Base-by-base conservation (phyloP, 2,888 invertebrate genomes). In the Branchipolynoe longqiensis region DNA sequence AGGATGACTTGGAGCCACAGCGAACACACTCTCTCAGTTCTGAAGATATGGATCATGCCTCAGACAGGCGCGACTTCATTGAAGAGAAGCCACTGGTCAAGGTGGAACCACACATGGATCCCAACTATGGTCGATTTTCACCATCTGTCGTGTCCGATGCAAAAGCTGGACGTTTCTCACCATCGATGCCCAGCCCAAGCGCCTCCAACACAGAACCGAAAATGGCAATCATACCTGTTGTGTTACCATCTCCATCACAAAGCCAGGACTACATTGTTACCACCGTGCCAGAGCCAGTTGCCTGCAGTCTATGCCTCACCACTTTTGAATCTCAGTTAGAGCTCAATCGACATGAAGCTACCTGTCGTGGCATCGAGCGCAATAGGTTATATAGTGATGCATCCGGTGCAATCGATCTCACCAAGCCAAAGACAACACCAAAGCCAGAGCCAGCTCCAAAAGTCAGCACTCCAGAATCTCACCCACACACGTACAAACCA, bases 391-490 rank as follows among this genome's bases (percentile, higher is more conserved):
- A 74, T n/a, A 74, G 74, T 25, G 74, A 74, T 40, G 22, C 41
- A 3, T 74, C 28, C n/a, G 74, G 74, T 22, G 74, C 74, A n/a
- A 74, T 74, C 6, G 74, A 74, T n/a, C 74, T 74, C 74, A 74
- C 25, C 38, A 74, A 74, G 48, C 74, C 74, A 4, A 74, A 74
- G 41, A 28, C 28, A n/a, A 28, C 28, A n/a, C 2, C 4, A 4
- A 74, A 74, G 48, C 3, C 41, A 25, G 41, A 74, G 28, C 38
- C 22, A 6, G 22, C 14, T 4, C 6, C 3, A 12, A 40, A 28
- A 4, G 4, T 4, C 12, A 25, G 41, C 40, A 22, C 6, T 25
- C 4, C 14, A 22, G 74, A 74, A 14, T n/a, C 28, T 6, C 22
- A 8, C n/a, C 6, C n/a, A 6, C 12, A 6, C 2, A 74, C 41